Evolutionary conservation across 2,888 invertebrate species (phyloP).

Genomic region (Mechanitis messenoides): DNA sequence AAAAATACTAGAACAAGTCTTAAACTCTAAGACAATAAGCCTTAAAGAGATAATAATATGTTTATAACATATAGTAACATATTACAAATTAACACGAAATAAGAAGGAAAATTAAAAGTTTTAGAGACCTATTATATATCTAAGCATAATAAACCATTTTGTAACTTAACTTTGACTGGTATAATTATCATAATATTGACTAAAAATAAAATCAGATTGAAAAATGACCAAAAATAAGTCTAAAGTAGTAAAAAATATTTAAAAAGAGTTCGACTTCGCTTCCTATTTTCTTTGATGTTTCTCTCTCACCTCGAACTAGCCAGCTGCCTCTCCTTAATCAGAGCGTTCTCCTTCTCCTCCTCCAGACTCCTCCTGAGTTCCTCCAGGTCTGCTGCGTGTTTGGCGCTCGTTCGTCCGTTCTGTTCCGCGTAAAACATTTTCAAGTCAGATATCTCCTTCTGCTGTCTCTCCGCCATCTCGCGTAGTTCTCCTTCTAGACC

Average conservation of each 20-base stretch:
- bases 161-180: too few species aligned
- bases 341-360: conserved; percentile 59
- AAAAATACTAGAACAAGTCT: too few species aligned
- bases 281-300: not conserved
- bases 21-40: too few species aligned
- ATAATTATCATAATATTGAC: too few species aligned
- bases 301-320: conserved; percentile 57
- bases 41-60: too few species aligned
- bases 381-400: conserved; percentile 63
- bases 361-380: conserved; percentile 75
- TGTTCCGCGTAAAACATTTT: conserved; percentile 66
- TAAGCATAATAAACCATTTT: too few species aligned
- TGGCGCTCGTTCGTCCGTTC: conserved; percentile 55
- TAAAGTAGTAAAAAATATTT: too few species aligned
- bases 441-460: conserved; percentile 77
- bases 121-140: too few species aligned
- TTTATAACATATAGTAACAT: too few species aligned
- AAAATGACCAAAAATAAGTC: not conserved
- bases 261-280: too few species aligned
- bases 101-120: too few species aligned
- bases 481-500: conserved; percentile 90
- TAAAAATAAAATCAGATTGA: not conserved
- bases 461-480: conserved; percentile 84
- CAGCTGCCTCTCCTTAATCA: conserved; percentile 64
- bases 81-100: too few species aligned